phyloP scores from a whole-genome alignment of 2,113 vertebrate genomes.

The Isurus oxyrinchus region DNA sequence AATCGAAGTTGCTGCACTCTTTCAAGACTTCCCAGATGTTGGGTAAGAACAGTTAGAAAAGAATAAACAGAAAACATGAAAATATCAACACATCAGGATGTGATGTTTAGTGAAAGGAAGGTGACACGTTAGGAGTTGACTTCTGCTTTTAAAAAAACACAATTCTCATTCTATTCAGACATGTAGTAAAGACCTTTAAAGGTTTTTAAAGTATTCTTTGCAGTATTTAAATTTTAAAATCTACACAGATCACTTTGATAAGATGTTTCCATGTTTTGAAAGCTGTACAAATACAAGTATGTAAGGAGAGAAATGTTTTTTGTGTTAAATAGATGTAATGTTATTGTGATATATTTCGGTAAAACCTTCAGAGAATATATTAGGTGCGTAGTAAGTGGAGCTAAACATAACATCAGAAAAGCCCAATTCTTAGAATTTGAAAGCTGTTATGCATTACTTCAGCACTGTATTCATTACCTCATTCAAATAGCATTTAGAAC shows the following conservation, averaged over 20 bases:
- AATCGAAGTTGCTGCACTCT: constrained; percentile 66
- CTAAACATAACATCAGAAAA: background rate
- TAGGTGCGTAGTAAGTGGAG: background rate
- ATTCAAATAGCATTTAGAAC: background rate
- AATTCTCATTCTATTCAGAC: background rate
- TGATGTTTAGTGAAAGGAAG: background rate
- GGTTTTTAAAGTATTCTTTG: background rate
- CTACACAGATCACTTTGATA: background rate
- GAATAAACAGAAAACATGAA: background rate
- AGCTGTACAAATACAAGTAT: background rate
- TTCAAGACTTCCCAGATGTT: constrained; percentile 66
- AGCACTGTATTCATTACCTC: background rate
- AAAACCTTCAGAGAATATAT: background rate
- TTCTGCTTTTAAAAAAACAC: background rate
- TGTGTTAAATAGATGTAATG: background rate
- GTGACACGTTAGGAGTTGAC: background rate
- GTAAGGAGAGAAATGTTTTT: background rate
- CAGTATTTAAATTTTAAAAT: background rate
- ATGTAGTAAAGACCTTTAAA: background rate
- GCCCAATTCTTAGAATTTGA: background rate
- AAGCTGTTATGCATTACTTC: background rate
- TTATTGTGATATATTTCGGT: background rate
- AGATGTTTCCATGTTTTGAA: background rate
- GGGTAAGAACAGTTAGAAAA: constrained; percentile 55
- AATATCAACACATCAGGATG: background rate